These are phyloP conservation scores for Ischnus inquisitorius DNA, from an alignment of 2,888 invertebrate species.

Conservation along the genomic window DNA sequence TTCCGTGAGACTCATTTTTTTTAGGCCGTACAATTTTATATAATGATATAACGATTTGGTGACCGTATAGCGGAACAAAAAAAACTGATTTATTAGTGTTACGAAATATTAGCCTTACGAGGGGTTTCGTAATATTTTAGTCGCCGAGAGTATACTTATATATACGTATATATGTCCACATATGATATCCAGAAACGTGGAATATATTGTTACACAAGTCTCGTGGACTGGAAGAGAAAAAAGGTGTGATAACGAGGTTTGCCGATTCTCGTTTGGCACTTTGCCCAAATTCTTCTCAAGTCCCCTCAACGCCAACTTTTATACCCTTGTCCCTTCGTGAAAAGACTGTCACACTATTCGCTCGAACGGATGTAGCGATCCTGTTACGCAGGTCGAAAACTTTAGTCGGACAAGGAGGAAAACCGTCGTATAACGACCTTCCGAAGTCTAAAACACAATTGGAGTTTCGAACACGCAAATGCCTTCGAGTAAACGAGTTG, in stretches of 20 bases:
- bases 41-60: no score
- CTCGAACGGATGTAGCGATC: not conserved
- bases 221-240: not conserved
- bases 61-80: no score
- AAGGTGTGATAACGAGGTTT: slow-evolving; percentile 6
- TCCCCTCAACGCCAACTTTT: not conserved
- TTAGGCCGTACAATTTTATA: no score
- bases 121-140: no score
- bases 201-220: not conserved
- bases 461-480: not conserved
- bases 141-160: no score
- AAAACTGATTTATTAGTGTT: no score
- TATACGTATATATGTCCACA: not conserved
- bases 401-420: not conserved
- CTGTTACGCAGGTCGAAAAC: not conserved
- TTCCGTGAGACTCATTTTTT: no score
- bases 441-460: not conserved
- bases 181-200: slow-evolving; percentile 18
- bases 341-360: not conserved
- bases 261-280: slow-evolving; percentile 4
- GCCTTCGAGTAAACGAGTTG: not conserved
- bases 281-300: not conserved
- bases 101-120: no score
- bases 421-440: not conserved
- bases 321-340: not conserved